Conservation (phyloP, 2,888 invertebrate genomes). For the Heliconius aoede region DNA sequence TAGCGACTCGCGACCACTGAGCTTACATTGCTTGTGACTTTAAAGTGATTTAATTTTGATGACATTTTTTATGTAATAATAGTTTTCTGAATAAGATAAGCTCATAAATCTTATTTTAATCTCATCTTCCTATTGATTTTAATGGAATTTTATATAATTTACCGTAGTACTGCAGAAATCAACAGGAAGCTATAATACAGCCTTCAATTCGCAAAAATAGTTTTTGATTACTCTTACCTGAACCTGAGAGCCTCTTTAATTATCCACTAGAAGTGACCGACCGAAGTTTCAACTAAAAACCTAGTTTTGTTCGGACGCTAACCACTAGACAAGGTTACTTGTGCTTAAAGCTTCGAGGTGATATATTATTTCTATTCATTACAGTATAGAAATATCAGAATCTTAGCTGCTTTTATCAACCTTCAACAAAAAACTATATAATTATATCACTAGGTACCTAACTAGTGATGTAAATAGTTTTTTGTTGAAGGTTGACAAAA, state of each 20-base stretch:
- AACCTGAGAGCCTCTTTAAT: no score
- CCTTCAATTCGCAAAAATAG: no score
- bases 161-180: no score
- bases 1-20: slow-evolving; percentile 45
- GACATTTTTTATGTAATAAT: neutral
- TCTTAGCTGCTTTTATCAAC: neutral
- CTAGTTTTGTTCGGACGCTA: no score
- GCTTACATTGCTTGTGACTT: slow-evolving; percentile 62
- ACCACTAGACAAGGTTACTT: no score
- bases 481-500: slow-evolving; percentile 17
- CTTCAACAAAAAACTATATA: neutral
- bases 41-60: slow-evolving; percentile 62
- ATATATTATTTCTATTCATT: neutral
- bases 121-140: neutral
- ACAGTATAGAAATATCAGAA: neutral
- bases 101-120: neutral
- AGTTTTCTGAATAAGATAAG: neutral
- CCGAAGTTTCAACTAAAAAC: no score
- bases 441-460: neutral
- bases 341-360: neutral
- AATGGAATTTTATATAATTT: neutral
- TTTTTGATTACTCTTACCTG: no score
- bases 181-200: no score
- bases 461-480: slow-evolving; percentile 30
- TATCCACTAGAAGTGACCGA: no score